Base-by-base conservation (phyloP, 2,797 vertebrate genomes). In the Paguma larvata region DNA sequence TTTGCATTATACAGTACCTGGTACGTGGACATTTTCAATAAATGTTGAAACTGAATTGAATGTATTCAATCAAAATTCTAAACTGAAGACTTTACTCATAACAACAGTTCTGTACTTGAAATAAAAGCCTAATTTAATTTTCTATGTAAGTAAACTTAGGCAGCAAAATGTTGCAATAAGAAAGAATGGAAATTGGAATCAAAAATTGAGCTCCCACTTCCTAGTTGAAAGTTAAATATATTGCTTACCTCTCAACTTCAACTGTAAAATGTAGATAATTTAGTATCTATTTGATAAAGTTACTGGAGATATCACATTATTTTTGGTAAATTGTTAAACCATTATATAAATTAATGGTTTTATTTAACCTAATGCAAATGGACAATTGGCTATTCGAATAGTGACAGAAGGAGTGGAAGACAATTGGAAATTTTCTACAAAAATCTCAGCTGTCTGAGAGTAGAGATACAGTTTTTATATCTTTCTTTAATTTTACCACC, bases 101-200 rank as follows among this genome's bases (percentile, higher is more conserved):
- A 68, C 34, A 82, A 78, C 23, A 78, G 30, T 67, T 78, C n/a
- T 83, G 32, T 90, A 70, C 30, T 83, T 86, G 38, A 88, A 94
- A 85, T 85, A 91, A 79, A 84, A 27, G 38, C 48, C 30, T 68
- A 89, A 83, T 41, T 77, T 83, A 86, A 92, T 44, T 75, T 89
- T 85, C 32, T 70, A n/a, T n/a, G 19, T 78, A 34, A 92, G 46
- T 53, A 85, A 89, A 80, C 19, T 23, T 68, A 46, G 38, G 46
- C 41, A 73, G n/a, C n/a, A 85, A 75, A 62, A 23, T 59, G 8
- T 32, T 94, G 11, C 10, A 79, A 72, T 32, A 51, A 73, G 34
- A 89, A 77, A 85, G 51, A 91, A 83, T 75, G 13, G 51, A 96
- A 94, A 89, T 89, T 89, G 65, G 34, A 67, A 48, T 41, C 73